Percentiles rank a stretch among this genome's conserved stretches.
These are phyloP conservation scores for Melanotaenia parkinsoni DNA, from an alignment of 2,797 vertebrate species.

Conservation along the genomic window DNA sequence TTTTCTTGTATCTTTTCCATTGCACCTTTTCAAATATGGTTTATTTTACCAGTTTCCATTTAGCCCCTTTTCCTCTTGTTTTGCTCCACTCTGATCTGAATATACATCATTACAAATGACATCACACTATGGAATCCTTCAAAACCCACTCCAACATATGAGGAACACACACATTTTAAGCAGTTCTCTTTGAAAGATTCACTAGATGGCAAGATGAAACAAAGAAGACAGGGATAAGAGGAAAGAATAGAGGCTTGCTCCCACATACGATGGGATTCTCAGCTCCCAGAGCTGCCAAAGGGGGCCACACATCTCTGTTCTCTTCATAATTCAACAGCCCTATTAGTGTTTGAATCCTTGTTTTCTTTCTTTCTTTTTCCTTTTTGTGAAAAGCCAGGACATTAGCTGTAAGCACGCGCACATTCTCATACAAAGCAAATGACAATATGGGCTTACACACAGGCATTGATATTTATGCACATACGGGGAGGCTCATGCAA, in stretches of 20 bases:
- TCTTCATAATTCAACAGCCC: slow-evolving; percentile 66
- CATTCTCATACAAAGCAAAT: slow-evolving; percentile 39
- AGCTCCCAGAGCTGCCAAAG: slow-evolving; percentile 41
- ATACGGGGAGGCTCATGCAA: slow-evolving; percentile 7
- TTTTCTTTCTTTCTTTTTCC: slow-evolving; percentile 26
- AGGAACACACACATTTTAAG: slow-evolving; percentile 37
- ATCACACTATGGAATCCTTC: slow-evolving; percentile 41
- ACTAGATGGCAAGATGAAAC: slow-evolving; percentile 57
- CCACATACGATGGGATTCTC: slow-evolving; percentile 40
- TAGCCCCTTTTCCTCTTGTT: slow-evolving; percentile 8
- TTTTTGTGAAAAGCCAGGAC: slow-evolving; percentile 32
- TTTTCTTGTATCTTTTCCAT: slow-evolving; percentile 7
- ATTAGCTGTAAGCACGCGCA: slow-evolving; percentile 20
- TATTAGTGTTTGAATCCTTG: slow-evolving; percentile 63
- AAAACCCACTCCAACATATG: slow-evolving; percentile 27
- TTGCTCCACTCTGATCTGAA: slow-evolving; percentile 41
- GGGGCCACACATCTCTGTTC: slow-evolving; percentile 47
- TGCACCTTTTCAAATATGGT: slow-evolving; percentile 8
- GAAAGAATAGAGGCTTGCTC: slow-evolving; percentile 34
- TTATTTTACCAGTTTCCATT: slow-evolving; percentile 8
- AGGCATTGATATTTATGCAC: slow-evolving; percentile 19
- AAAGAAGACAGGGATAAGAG: slow-evolving; percentile 26
- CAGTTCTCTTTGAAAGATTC: slow-evolving; percentile 46
- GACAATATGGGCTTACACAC: slow-evolving; percentile 11
- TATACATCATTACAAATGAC: slow-evolving; percentile 23